These are phyloP conservation scores for Vandiemenella viatica DNA, from an alignment of 2,888 invertebrate species.

Conservation along the genomic window DNA sequence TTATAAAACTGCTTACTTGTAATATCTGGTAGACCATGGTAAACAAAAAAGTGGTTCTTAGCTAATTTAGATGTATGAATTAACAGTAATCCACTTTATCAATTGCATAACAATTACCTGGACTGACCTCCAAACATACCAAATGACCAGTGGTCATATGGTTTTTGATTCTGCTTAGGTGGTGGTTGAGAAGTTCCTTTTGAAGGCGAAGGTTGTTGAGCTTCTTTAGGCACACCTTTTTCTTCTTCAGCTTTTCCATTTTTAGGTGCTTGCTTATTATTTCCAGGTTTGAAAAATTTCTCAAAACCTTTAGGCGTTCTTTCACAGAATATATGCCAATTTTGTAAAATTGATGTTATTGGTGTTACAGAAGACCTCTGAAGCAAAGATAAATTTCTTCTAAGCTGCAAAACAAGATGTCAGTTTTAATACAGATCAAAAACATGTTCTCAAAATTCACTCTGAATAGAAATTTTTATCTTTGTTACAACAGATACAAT, in stretches of 20 bases:
- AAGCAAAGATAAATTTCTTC: slow-evolving; percentile 26
- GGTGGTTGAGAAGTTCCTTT: slow-evolving; percentile 26
- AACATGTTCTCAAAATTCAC: too few relatives aligned
- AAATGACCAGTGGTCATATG: slow-evolving; percentile 34
- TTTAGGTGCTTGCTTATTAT: slow-evolving; percentile 25
- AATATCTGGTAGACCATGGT: too few relatives aligned
- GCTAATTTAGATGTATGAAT: too few relatives aligned
- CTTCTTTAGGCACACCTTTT: slow-evolving; percentile 21
- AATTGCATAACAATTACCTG: slow-evolving; percentile 1
- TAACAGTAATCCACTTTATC: too few relatives aligned
- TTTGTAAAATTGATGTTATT: slow-evolving; percentile 41
- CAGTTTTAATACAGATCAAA: too few relatives aligned
- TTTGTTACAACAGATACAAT: too few relatives aligned
- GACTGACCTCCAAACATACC: slow-evolving; percentile 31
- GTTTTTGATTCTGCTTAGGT: slow-evolving; percentile 23
- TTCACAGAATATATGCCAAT: slow-evolving; percentile 51
- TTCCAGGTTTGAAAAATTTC: slow-evolving; percentile 66
- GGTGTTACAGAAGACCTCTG: slow-evolving; percentile 33
- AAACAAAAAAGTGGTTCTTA: too few relatives aligned
- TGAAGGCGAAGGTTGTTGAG: slow-evolving; percentile 16
- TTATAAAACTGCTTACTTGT: too few relatives aligned
- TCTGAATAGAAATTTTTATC: too few relatives aligned
- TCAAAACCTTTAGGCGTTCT: slow-evolving; percentile 88
- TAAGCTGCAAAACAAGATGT: slow-evolving; percentile 24
- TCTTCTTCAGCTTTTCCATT: slow-evolving; percentile 26